Evolutionary conservation across 2,113 vertebrate genomes (phyloP).

Genomic region (Ctenodactylus gundi): DNA sequence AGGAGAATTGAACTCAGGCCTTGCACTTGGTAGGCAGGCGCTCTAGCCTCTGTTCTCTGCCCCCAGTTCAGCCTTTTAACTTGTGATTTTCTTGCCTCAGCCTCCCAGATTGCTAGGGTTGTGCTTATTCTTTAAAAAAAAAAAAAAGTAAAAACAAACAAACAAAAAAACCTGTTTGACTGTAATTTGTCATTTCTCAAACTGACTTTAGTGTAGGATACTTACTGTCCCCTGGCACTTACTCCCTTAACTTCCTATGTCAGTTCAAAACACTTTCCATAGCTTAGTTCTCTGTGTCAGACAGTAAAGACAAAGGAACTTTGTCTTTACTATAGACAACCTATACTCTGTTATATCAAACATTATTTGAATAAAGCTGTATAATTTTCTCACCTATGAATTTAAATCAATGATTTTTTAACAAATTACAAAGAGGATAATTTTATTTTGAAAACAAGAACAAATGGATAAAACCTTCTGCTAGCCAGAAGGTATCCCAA

Average conservation of each 20-base stretch:
- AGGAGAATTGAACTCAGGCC: too few relatives aligned
- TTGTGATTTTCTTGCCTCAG: too few relatives aligned
- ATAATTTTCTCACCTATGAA: background rate
- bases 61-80: too few relatives aligned
- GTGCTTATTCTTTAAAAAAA: too few relatives aligned
- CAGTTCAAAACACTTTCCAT: background rate
- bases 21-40: too few relatives aligned
- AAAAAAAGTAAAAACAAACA: background rate
- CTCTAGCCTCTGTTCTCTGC: too few relatives aligned
- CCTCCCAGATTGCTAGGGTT: too few relatives aligned
- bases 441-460: too few relatives aligned
- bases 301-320: background rate
- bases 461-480: too few relatives aligned
- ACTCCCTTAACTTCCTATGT: background rate
- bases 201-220: background rate
- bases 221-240: background rate
- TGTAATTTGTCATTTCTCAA: background rate
- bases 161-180: background rate
- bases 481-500: too few relatives aligned
- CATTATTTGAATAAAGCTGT: background rate
- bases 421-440: too few relatives aligned
- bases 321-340: background rate
- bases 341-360: background rate
- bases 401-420: background rate
- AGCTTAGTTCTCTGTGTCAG: background rate